Conservation (phyloP, 2,113 vertebrate genomes). For the Apaloderma vittatum region DNA sequence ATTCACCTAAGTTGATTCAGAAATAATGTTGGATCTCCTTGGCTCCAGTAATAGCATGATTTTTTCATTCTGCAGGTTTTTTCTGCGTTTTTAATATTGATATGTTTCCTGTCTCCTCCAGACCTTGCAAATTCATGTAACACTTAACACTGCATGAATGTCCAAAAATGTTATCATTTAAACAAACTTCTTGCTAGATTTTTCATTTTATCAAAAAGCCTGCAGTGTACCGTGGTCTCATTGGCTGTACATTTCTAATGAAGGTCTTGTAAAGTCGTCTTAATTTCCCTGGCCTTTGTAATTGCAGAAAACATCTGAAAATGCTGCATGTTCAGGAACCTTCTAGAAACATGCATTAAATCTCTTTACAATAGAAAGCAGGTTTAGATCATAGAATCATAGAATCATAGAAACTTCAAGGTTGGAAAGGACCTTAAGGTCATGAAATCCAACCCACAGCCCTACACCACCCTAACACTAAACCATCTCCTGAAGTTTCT, state of each 20-base stretch:
- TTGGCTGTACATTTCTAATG: not conserved
- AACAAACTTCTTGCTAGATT: not conserved
- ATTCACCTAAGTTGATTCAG: not conserved
- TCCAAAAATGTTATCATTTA: not conserved
- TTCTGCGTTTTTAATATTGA: not conserved
- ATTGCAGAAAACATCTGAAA: not conserved
- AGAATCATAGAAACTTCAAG: too few relatives aligned
- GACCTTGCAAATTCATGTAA: not conserved
- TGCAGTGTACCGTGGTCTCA: not conserved
- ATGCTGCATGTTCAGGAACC: not conserved
- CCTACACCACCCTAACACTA: too few relatives aligned
- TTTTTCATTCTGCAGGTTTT: too few relatives aligned
- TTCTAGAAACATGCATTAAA: not conserved
- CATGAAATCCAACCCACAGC: too few relatives aligned
- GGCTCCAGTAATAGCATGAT: not conserved
- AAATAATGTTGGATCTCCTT: not conserved
- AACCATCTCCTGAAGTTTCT: too few relatives aligned
- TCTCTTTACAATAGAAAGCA: not conserved
- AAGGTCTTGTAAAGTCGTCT: not conserved
- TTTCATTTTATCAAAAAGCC: not conserved
- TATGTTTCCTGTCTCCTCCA: not conserved
- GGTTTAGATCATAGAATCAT: too few relatives aligned
- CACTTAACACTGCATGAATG: not conserved
- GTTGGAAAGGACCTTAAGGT: too few relatives aligned
- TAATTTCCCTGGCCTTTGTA: not conserved